Evolutionary conservation across 2,888 invertebrate genomes (phyloP), one percentile per base, ranked within the genome.

Genomic region (Heteromyza rotundicornis): DNA sequence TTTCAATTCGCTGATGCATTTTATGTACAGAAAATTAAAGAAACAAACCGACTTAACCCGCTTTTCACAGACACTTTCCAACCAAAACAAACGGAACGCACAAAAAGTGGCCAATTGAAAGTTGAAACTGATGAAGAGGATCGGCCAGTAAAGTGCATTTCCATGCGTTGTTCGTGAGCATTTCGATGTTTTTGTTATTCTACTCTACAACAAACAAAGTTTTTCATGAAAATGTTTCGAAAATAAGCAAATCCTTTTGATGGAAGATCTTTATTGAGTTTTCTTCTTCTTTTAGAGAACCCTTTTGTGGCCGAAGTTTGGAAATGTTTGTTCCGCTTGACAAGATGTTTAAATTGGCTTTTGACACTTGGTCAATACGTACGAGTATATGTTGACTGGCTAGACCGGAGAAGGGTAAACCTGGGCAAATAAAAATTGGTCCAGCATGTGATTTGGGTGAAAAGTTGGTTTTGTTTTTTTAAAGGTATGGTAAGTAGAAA

Each of bases 1-100:
- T 72, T 70, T 71, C 70, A 70, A 76, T 72, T 75, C 75, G 74
- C 69, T 75, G 78, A 78, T 78, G 78, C 78, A 71, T 78, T 78
- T 78, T 74, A 77, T 76, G 73, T 70, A 72, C n/a, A n/a, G n/a
- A n/a, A n/a, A n/a, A n/a, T n/a, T n/a, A n/a, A n/a, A n/a, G n/a
- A n/a, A n/a, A n/a, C n/a, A n/a, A n/a, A n/a, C n/a, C n/a, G n/a
- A n/a, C n/a, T n/a, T n/a, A n/a, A n/a, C n/a, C n/a, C n/a, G n/a
- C n/a, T n/a, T n/a, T 19, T 35, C 8, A 17, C 19, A 12, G 2
- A 32, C 20, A 17, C 35, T 2, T n/a, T n/a, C n/a, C 19, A 14
- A 12, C 7, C 32, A 32, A 8, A 12, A 49, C 20, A n/a, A 7
- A 14, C 3, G 40, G n/a, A 3, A 14, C 40, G 40, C 5, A 19